These are phyloP conservation scores for Sinelater perroti DNA, from an alignment of 2,888 invertebrate species.

Conservation along the genomic window DNA sequence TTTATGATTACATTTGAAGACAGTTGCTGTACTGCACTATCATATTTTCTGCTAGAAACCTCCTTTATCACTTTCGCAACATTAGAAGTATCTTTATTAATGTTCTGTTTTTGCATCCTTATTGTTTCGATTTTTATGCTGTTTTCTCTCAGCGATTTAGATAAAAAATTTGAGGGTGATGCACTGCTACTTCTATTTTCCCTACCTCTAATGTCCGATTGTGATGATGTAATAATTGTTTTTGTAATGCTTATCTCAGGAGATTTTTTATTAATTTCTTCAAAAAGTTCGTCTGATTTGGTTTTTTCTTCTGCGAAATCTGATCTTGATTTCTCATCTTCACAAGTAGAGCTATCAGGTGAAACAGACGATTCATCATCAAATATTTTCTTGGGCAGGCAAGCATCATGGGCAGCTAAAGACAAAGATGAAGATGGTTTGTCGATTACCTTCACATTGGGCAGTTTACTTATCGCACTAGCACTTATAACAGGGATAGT, in stretches of 20 bases:
- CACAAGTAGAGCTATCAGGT: constrained; percentile 63
- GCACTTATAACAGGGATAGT: constrained; percentile 60
- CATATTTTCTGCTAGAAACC: constrained; percentile 24
- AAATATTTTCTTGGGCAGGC: constrained; percentile 72
- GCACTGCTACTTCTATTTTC: too few relatives aligned
- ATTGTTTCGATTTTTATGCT: constrained; percentile 34
- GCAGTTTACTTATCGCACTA: constrained; percentile 58
- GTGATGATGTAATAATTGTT: constrained; percentile 6
- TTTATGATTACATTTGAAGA: constrained; percentile 30
- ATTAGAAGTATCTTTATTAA: constrained; percentile 39
- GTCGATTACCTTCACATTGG: constrained; percentile 62
- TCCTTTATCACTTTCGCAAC: constrained; percentile 10
- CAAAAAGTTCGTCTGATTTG: constrained; percentile 44
- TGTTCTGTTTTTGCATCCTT: constrained; percentile 44
- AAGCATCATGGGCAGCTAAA: constrained; percentile 67
- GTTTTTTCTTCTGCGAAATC: constrained; percentile 52
- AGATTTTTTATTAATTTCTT: constrained; percentile 37
- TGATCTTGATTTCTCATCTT: constrained; percentile 57
- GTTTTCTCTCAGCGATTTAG: constrained; percentile 23
- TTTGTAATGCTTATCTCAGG: constrained; percentile 25
- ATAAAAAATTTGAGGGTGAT: too few relatives aligned
- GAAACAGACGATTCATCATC: constrained; percentile 71
- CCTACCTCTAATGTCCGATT: too few relatives aligned
- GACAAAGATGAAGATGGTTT: constrained; percentile 61
- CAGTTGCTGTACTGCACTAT: constrained; percentile 28